A percentile compares a stretch with the other conserved stretches of the same genome.
phyloP scores from a whole-genome alignment of 1,140 invertebrate genomes.

The Brachionus koreanus region DNA sequence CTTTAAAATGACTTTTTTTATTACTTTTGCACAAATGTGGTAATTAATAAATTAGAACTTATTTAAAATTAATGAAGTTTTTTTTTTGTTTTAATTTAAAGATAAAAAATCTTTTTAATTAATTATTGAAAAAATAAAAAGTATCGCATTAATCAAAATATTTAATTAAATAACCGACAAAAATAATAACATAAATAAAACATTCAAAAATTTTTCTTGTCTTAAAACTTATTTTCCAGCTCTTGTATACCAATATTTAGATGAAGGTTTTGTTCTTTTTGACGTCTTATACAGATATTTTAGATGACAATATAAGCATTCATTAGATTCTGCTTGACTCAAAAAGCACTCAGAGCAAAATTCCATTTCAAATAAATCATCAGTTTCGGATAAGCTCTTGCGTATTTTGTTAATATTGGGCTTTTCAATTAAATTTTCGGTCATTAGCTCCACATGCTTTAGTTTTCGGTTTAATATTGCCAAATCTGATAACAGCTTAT shows the following conservation, averaged over 20 bases:
- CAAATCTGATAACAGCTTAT: background rate
- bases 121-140: background rate
- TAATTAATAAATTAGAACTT: no score
- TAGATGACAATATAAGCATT: conserved; percentile 8
- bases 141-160: background rate
- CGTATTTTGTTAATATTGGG: background rate
- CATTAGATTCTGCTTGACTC: background rate
- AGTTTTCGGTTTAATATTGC: background rate
- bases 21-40: no score
- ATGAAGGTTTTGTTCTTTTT: conserved; percentile 25
- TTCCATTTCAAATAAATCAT: background rate
- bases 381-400: background rate
- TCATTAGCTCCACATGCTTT: background rate
- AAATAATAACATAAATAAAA: background rate
- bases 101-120: no score
- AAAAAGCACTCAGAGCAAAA: conserved; percentile 1
- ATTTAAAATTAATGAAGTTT: no score
- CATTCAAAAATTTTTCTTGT: background rate
- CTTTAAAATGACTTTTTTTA: no score
- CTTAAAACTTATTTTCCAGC: background rate
- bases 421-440: background rate
- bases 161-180: background rate
- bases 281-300: background rate
- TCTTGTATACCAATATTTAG: conserved; percentile 35
- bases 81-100: no score